Percentiles rank a stretch among this genome's conserved stretches.
Evolutionary conservation across 2,888 invertebrate genomes (phyloP).

Genomic region (Pogonocherus hispidulus): DNA sequence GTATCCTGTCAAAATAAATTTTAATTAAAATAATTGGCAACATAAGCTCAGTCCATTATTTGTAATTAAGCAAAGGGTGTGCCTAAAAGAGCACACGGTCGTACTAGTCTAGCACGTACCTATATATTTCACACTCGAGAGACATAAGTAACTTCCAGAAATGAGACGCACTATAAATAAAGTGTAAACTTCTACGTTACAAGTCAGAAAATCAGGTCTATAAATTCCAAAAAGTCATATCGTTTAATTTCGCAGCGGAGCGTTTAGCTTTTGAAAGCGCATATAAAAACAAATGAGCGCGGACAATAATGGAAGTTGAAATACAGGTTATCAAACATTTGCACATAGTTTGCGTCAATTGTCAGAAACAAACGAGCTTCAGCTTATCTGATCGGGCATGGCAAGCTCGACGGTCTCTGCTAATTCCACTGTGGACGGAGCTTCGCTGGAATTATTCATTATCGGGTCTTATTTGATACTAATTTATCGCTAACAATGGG

Average conservation of each 20-base stretch:
- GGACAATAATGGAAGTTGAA: constrained; percentile 66
- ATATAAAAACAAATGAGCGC: constrained; percentile 55
- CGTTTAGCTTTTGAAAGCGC: constrained; percentile 51
- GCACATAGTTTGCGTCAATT: constrained; percentile 66
- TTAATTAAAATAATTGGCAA: background rate
- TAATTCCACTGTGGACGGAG: constrained; percentile 45
- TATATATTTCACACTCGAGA: constrained; percentile 37
- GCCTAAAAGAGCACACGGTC: constrained; percentile 41
- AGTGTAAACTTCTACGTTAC: constrained; percentile 36
- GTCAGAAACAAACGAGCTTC: constrained; percentile 64
- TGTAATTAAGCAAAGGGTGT: constrained; percentile 46
- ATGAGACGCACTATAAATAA: constrained; percentile 38
- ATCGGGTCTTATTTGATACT: constrained; percentile 40
- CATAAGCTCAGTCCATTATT: constrained; percentile 24
- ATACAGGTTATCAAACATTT: constrained; percentile 67
- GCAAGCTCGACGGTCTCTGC: constrained; percentile 52
- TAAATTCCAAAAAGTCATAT: constrained; percentile 55
- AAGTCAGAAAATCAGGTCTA: constrained; percentile 44
- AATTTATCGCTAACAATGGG: constrained; percentile 44
- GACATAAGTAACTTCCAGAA: constrained; percentile 39
- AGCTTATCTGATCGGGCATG: constrained; percentile 63
- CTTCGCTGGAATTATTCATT: constrained; percentile 44
- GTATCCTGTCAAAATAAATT: background rate
- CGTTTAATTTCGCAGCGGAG: constrained; percentile 52
- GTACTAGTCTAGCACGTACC: constrained; percentile 44